Evolutionary conservation across 2,113 vertebrate species (phyloP).

Genomic region (Osmerus eperlanus): DNA sequence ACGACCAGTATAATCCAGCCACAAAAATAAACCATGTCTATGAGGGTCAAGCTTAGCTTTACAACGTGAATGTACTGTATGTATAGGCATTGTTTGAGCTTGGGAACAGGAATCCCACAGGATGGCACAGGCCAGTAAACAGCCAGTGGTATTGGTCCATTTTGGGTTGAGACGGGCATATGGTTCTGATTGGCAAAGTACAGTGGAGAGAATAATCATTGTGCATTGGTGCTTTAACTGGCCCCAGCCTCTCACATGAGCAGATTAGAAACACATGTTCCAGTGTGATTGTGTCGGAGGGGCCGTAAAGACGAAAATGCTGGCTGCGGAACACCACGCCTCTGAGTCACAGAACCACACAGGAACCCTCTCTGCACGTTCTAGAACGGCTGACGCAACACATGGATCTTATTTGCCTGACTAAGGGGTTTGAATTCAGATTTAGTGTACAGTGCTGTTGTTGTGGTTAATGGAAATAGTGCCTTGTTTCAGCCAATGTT

Average conservation of each 20-base stretch:
- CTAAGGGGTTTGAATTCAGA: slow-evolving; percentile 49
- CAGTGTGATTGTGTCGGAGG: slow-evolving; percentile 56
- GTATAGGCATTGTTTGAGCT: slow-evolving; percentile 52
- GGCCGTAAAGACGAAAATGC: slow-evolving; percentile 42
- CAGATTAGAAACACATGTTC: slow-evolving; percentile 68
- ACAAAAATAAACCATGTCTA: slow-evolving; percentile 4
- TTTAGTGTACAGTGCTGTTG: slow-evolving; percentile 32
- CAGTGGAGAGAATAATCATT: slow-evolving; percentile 49
- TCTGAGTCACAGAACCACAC: slow-evolving; percentile 47
- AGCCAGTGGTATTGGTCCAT: slow-evolving; percentile 36
- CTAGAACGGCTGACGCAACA: slow-evolving; percentile 58
- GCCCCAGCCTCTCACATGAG: slow-evolving; percentile 56
- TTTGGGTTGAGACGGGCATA: slow-evolving; percentile 48
- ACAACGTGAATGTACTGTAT: slow-evolving; percentile 46
- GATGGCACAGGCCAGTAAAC: slow-evolving; percentile 46
- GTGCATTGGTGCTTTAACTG: slow-evolving; percentile 54
- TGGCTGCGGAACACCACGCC: slow-evolving; percentile 40
- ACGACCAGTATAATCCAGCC: neutral
- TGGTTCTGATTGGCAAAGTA: slow-evolving; percentile 55
- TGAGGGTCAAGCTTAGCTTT: slow-evolving; percentile 18
- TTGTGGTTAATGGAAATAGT: neutral
- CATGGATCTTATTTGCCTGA: slow-evolving; percentile 54
- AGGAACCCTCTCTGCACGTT: slow-evolving; percentile 44
- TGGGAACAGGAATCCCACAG: slow-evolving; percentile 44
- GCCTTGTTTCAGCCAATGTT: no score